These are phyloP conservation scores for Eulemur rubriventer DNA, from an alignment of 2,797 vertebrate species.

Conservation along the genomic window DNA sequence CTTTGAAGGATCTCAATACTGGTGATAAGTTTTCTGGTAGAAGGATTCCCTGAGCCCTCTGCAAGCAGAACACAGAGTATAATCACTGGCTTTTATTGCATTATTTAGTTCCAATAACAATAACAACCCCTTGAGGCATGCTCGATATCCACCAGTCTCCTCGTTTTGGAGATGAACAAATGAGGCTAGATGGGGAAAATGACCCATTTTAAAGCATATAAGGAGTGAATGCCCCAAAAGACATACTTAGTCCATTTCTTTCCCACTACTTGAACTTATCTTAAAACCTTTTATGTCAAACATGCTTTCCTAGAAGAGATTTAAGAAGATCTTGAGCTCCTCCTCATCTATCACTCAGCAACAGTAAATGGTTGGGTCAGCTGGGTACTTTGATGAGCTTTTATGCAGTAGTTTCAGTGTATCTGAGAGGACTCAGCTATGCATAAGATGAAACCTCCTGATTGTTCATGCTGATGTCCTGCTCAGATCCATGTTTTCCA, in stretches of 20 bases:
- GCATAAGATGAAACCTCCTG: neutral
- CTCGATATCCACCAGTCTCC: neutral
- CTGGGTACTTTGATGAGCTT: neutral
- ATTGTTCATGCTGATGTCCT: neutral
- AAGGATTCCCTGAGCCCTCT: neutral
- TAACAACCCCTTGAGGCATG: too few species aligned
- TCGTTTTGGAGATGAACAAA: constrained; percentile 7
- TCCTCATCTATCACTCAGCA: neutral
- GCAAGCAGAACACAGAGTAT: neutral
- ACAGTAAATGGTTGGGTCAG: neutral
- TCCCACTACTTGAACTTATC: neutral
- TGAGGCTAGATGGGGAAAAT: neutral
- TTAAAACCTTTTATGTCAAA: neutral
- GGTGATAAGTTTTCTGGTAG: neutral
- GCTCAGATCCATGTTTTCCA: neutral
- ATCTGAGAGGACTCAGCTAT: neutral
- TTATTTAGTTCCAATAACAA: neutral
- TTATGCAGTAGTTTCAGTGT: neutral
- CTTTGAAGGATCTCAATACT: neutral
- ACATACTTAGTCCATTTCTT: neutral
- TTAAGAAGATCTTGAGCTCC: neutral
- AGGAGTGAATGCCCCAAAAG: neutral
- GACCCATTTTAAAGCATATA: neutral
- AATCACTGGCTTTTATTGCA: neutral
- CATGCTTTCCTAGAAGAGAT: neutral